Evolutionary conservation across 2,113 vertebrate species (phyloP).

Genomic region (Recurvirostra avosetta): DNA sequence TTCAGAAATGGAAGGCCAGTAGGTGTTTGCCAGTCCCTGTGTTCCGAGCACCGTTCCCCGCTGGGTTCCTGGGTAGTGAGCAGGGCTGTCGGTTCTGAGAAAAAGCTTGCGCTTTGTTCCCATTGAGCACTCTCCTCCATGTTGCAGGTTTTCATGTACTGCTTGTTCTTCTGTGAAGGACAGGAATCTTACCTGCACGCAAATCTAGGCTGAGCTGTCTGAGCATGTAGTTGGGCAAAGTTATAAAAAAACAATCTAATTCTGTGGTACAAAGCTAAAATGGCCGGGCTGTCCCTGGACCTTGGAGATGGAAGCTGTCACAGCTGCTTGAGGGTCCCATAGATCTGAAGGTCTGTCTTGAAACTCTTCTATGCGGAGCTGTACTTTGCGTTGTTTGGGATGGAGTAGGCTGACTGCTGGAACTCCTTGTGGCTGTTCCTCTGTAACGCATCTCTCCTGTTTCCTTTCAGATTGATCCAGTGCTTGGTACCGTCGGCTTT

Average conservation of each 20-base stretch:
- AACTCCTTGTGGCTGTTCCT: rapidly evolving
- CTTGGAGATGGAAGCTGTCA: neutral
- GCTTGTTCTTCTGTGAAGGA: neutral
- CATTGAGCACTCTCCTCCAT: rapidly evolving
- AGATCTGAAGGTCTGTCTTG: neutral
- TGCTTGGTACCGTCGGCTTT: slow-evolving; percentile 91
- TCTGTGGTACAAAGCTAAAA: neutral
- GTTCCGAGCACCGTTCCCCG: rapidly evolving
- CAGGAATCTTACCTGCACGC: rapidly evolving
- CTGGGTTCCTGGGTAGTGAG: neutral
- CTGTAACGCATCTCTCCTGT: neutral
- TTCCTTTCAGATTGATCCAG: slow-evolving; percentile 83
- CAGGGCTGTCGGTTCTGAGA: neutral
- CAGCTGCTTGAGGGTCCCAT: rapidly evolving
- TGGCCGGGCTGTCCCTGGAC: neutral
- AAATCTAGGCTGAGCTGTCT: neutral
- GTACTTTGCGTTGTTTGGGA: rapidly evolving
- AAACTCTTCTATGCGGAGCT: neutral
- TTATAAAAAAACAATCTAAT: rapidly evolving
- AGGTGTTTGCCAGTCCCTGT: neutral
- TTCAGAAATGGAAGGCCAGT: neutral
- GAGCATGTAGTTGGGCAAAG: neutral
- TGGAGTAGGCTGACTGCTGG: neutral
- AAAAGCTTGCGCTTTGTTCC: neutral
- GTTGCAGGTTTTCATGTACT: neutral